Conservation (phyloP, 2,888 invertebrate species). For the Acanthosepion esculentum region DNA sequence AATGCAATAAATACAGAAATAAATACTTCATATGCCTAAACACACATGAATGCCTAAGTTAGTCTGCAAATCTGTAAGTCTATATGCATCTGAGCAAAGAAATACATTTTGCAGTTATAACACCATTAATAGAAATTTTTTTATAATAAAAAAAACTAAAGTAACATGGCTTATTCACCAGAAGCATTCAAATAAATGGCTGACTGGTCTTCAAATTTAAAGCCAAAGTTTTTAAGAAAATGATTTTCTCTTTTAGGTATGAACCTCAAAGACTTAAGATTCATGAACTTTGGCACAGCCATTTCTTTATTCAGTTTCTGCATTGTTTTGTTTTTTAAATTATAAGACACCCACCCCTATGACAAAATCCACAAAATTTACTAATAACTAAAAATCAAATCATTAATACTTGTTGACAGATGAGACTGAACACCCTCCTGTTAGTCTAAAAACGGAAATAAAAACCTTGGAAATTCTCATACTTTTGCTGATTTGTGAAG, state of each 20-base stretch:
- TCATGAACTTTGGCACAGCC: not conserved
- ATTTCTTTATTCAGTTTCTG: not conserved
- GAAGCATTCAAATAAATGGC: not conserved
- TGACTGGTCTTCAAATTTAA: not conserved
- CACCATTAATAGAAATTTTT: not conserved
- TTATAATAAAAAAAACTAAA: not conserved
- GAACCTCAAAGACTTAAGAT: not conserved
- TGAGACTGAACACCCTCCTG: too few species aligned
- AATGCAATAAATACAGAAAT: constrained; percentile 36
- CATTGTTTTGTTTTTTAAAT: not conserved
- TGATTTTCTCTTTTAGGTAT: not conserved
- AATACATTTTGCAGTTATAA: not conserved
- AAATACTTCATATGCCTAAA: constrained; percentile 24
- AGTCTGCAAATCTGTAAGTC: not conserved
- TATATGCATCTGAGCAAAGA: not conserved
- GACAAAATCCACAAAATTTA: not conserved
- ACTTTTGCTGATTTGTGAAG: not conserved
- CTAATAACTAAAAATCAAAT: too few species aligned
- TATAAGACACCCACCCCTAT: not conserved
- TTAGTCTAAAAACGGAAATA: not conserved
- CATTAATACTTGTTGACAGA: too few species aligned
- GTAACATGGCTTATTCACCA: not conserved
- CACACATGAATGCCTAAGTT: constrained; percentile 33
- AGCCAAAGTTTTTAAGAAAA: not conserved
- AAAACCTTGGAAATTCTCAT: not conserved